phyloP scores from a whole-genome alignment of 2,888 invertebrate genomes.

The Spisula solida region DNA sequence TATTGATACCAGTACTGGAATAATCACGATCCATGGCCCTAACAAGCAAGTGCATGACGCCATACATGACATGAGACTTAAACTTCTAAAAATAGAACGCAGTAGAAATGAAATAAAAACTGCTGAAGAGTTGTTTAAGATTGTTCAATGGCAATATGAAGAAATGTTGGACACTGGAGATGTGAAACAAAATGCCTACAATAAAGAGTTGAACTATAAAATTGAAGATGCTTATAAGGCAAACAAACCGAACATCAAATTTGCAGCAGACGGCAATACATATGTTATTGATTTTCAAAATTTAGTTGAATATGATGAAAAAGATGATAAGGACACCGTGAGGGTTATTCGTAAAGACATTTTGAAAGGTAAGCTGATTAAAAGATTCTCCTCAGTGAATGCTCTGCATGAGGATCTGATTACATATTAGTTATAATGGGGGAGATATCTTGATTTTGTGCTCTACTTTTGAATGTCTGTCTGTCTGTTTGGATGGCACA shows the following conservation, averaged over 20 bases:
- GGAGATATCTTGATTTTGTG: no score
- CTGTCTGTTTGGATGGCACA: no score
- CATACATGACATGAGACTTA: conserved; percentile 43
- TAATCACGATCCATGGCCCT: conserved; percentile 64
- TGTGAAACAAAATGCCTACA: conserved; percentile 42
- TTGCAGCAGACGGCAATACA: conserved; percentile 38
- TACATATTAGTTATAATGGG: no score
- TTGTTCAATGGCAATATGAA: conserved; percentile 63
- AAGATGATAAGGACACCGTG: conserved; percentile 46
- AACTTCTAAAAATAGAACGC: conserved; percentile 51
- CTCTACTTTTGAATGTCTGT: no score
- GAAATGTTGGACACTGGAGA: conserved; percentile 28
- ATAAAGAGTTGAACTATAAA: conserved; percentile 52
- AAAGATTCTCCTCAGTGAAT: no score
- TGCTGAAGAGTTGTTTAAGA: conserved; percentile 49
- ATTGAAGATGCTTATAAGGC: conserved; percentile 69
- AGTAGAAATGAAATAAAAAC: background rate
- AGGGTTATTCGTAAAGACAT: conserved; percentile 71
- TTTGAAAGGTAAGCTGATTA: conserved; percentile 53
- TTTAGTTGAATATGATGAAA: conserved; percentile 63
- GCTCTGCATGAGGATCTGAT: background rate
- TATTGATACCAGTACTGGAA: conserved; percentile 52
- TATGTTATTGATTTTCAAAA: conserved; percentile 59
- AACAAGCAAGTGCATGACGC: conserved; percentile 55
- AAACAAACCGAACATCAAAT: conserved; percentile 40